Base-by-base conservation (phyloP, 2,113 vertebrate genomes). In the Caretta caretta region DNA sequence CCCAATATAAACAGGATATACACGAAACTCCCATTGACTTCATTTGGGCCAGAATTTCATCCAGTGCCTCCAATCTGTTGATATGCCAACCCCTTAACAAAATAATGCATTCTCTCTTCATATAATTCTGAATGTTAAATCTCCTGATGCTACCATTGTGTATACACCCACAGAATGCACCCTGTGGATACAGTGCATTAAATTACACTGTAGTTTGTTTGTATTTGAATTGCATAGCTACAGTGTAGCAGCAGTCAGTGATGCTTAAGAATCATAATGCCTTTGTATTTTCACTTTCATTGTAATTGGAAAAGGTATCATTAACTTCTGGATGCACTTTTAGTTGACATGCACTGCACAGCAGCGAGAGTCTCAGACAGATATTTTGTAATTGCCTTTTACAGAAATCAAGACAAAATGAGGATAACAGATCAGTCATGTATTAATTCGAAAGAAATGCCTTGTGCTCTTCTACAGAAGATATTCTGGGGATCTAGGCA, bases 1-100 rank as follows among this genome's bases (percentile, higher is more conserved):
- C 93, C 50, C 81, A 13, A 19, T 13, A 24, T 90, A 90, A 96
- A 90, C 86, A 96, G 87, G 79, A 93, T 92, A 59, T 88, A 83
- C 48, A 42, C 13, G 0, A 83, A 72, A 31, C 29, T 81, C 57
- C 89, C 80, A 88, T 92, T 80, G 84, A 90, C 89, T 93, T 62
- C 80, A 80, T 13, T 0, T 3, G 79, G 90, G 93, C 46, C 89
- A 84, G 87, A 80, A 65, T 85, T 51, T 81, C 29, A 4, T 35
- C 54, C n/a, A 72, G 53, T 14, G 35, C 35, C 53, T 81, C 24
- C 4, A 56, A 75, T n/a, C 0, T 2, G 75, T 76, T 84, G 72
- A 91, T 0, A 0, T 48, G 29, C 2, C 1, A 79, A 9, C 62
- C 72, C 90, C 96, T 92, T 90, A 48, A 81, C 90, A 91, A 76